Evolutionary conservation across 2,888 invertebrate genomes (phyloP).

Genomic region (Cheilosia variabilis): DNA sequence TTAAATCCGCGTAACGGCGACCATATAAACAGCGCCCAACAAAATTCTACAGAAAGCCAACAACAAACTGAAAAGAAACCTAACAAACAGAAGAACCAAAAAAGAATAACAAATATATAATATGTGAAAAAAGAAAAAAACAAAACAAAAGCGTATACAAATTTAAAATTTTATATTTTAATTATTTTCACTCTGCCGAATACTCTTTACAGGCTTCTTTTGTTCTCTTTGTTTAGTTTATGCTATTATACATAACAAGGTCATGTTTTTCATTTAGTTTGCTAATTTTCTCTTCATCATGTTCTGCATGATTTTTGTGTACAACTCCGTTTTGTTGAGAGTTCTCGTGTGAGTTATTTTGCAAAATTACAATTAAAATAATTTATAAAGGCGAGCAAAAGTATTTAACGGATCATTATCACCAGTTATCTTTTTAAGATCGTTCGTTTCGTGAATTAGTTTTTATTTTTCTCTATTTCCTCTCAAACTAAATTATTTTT

Average conservation of each 20-base stretch:
- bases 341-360: background rate
- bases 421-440: conserved; percentile 34
- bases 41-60: background rate
- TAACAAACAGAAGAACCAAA: background rate
- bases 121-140: background rate
- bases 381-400: conserved; percentile 31
- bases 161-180: conserved; percentile 50
- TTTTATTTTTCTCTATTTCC: background rate
- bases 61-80: background rate
- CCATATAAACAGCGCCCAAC: background rate
- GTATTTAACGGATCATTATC: conserved; percentile 33
- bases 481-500: background rate
- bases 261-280: conserved; percentile 4
- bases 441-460: conserved; percentile 30
- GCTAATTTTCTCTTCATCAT: background rate
- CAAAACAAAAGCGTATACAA: conserved; percentile 22
- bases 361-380: conserved; percentile 12
- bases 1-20: no score
- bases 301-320: background rate
- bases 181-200: conserved; percentile 24
- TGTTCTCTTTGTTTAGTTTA: conserved; percentile 15
- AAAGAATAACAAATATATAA: conserved; percentile 2
- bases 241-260: conserved; percentile 50
- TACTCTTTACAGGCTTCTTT: conserved; percentile 43
- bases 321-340: conserved; percentile 13